Evolutionary conservation across 2,888 invertebrate species (phyloP).

Genomic region (Drosophila testacea): DNA sequence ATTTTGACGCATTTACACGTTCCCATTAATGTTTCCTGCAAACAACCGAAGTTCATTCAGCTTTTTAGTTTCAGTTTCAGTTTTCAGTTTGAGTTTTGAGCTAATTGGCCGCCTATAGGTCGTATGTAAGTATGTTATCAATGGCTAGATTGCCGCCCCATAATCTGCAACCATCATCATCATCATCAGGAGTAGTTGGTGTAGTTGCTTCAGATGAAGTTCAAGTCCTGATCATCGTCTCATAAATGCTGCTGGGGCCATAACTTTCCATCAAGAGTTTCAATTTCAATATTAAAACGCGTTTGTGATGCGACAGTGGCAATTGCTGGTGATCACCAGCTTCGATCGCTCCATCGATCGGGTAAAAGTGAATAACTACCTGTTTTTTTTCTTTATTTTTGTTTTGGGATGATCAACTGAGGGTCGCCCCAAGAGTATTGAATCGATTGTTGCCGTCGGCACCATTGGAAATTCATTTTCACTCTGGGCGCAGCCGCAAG

Average conservation of each 20-base stretch:
- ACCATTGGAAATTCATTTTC: conserved; percentile 76
- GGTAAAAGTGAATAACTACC: conserved; percentile 63
- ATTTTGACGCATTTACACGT: conserved; percentile 34
- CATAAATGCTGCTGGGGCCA: conserved; percentile 54
- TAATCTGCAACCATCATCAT: conserved; percentile 63
- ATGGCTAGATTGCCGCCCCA: conserved; percentile 73
- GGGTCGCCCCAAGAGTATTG: conserved; percentile 6
- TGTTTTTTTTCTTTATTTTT: conserved; percentile 33
- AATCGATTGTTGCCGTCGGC: conserved; percentile 44
- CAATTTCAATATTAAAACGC: conserved; percentile 70
- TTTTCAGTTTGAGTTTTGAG: conserved; percentile 18
- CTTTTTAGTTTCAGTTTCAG: neutral
- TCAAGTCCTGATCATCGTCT: conserved; percentile 20
- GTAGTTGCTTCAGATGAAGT: conserved; percentile 3
- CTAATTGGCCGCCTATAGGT: conserved; percentile 50
- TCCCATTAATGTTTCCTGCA: conserved; percentile 28
- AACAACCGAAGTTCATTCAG: neutral
- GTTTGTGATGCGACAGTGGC: conserved; percentile 55
- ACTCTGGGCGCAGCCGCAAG: conserved; percentile 73
- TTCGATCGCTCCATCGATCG: conserved; percentile 30
- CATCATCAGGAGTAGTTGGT: neutral
- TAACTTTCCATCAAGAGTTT: conserved; percentile 75
- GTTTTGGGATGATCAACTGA: conserved; percentile 47
- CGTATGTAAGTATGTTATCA: conserved; percentile 61
- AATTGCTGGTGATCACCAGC: conserved; percentile 28